Conservation (phyloP, 2,888 invertebrate species). For the Tiliacea aurago region DNA sequence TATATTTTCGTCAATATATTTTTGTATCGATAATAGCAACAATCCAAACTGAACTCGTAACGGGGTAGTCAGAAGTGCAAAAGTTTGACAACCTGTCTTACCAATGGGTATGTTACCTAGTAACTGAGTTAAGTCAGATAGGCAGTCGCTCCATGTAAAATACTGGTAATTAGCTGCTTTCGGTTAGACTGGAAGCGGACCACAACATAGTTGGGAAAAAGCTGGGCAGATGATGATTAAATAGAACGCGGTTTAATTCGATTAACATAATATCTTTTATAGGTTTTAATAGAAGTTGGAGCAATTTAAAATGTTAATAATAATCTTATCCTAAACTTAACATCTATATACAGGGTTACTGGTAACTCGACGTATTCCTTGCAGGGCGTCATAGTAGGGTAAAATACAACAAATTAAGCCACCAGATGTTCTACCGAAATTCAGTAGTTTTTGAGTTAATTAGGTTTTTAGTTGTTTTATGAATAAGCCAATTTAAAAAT, state of each 20-base stretch:
- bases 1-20: neutral
- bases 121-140: neutral
- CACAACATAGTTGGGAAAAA: neutral
- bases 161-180: neutral
- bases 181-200: no score
- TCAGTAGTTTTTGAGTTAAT: no score
- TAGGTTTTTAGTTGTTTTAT: no score
- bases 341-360: no score
- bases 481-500: no score
- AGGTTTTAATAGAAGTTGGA: neutral
- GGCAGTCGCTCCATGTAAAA: neutral
- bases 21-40: constrained; percentile 1
- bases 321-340: no score
- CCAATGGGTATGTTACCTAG: neutral
- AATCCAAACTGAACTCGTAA: neutral
- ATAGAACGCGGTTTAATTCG: neutral
- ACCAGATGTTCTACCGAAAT: no score
- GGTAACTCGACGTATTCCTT: no score
- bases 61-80: neutral
- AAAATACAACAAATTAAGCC: no score
- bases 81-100: neutral
- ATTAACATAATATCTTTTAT: neutral
- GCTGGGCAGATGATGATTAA: neutral
- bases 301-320: neutral
- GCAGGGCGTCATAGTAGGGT: no score